A percentile compares a stretch with the other conserved stretches of the same genome.
Conservation (phyloP, 2,797 vertebrate species). For the Gambelia wislizenii region DNA sequence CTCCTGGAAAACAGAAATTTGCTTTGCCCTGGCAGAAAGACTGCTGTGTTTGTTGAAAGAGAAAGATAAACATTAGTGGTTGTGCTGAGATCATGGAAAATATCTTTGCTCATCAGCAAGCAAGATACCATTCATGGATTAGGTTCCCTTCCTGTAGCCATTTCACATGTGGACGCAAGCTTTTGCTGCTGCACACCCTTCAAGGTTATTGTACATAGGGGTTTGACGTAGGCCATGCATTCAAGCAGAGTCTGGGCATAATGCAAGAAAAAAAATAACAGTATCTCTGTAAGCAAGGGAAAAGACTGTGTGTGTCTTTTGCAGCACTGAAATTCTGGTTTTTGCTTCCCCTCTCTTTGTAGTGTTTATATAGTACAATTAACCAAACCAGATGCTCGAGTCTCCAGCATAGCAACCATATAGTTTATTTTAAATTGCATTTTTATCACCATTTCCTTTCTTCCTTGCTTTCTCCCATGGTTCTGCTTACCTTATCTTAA, state of each 20-base stretch:
- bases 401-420: fast-evolving
- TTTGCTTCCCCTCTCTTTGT: constrained; percentile 7
- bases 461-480: constrained; percentile 26
- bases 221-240: fast-evolving
- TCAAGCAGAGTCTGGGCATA: background rate
- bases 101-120: constrained; percentile 12
- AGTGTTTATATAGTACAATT: constrained; percentile 19
- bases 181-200: background rate
- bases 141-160: background rate
- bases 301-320: fast-evolving
- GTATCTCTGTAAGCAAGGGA: background rate
- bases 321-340: constrained; percentile 17
- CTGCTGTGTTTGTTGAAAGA: background rate
- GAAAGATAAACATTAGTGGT: constrained; percentile 34
- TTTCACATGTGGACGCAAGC: fast-evolving
- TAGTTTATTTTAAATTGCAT: constrained; percentile 29
- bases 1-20: fast-evolving
- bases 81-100: constrained; percentile 45
- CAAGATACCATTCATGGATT: constrained; percentile 8
- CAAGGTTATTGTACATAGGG: fast-evolving
- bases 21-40: constrained; percentile 2
- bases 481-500: constrained; percentile 40
- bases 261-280: constrained; percentile 11
- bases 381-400: background rate
- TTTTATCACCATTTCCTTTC: background rate